phyloP scores from a whole-genome alignment of 2,113 vertebrate species.

The Lucifuga dentata region DNA sequence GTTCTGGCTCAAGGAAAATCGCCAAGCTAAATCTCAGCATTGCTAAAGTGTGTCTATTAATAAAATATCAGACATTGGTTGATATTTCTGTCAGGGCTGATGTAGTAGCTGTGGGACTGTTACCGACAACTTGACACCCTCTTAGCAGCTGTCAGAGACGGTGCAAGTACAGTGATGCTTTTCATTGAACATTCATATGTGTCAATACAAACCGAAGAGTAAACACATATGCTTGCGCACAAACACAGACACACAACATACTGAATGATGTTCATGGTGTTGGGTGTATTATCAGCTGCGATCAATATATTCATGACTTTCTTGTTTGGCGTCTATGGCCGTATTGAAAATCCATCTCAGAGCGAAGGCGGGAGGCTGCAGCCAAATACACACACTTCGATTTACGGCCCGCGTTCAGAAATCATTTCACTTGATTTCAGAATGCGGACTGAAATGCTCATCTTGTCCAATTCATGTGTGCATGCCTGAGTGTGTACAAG shows the following conservation, averaged over 20 bases:
- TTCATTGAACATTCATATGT: constrained; percentile 7
- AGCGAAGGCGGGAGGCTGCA: constrained; percentile 45
- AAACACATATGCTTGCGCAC: constrained; percentile 28
- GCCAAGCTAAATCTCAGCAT: constrained; percentile 57
- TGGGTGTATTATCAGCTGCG: constrained; percentile 54
- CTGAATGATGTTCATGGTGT: constrained; percentile 52
- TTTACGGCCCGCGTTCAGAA: constrained; percentile 60
- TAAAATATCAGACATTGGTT: constrained; percentile 11
- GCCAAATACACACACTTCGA: constrained; percentile 38
- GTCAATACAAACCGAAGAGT: constrained; percentile 30
- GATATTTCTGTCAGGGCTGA: too few relatives aligned
- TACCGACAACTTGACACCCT: constrained; percentile 37
- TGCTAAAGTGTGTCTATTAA: constrained; percentile 56
- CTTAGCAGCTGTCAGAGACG: constrained; percentile 18
- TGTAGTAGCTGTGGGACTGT: constrained; percentile 29
- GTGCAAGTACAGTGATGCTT: constrained; percentile 29
- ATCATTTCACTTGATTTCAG: constrained; percentile 54
- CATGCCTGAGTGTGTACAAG: constrained; percentile 8
- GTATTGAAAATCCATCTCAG: constrained; percentile 65
- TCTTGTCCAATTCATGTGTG: constrained; percentile 15
- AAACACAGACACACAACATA: constrained; percentile 49
- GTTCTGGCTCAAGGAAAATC: constrained; percentile 52
- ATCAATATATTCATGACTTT: constrained; percentile 74
- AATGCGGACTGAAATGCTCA: constrained; percentile 34
- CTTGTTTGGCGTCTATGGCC: constrained; percentile 62